These are phyloP conservation scores for Prietella phreatophila DNA, from an alignment of 2,113 vertebrate species.

Conservation along the genomic window DNA sequence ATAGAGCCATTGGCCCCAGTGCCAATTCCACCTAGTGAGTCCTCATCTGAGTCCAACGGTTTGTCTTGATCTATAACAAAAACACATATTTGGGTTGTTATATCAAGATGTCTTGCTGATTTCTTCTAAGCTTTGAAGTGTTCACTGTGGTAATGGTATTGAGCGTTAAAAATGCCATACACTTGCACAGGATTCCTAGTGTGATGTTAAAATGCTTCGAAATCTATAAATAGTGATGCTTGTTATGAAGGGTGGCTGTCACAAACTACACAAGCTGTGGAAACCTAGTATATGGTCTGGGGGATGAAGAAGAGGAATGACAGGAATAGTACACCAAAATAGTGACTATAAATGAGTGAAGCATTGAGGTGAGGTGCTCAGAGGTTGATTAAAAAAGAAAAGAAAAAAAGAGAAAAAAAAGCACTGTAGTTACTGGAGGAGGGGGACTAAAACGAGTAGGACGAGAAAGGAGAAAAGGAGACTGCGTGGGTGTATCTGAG, in stretches of 20 bases:
- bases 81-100: not conserved
- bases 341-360: not conserved
- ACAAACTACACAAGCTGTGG: slow-evolving; percentile 19
- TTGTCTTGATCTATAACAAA: slow-evolving; percentile 73
- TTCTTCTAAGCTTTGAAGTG: not conserved
- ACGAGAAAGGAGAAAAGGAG: slow-evolving; percentile 18
- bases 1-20: slow-evolving; percentile 59
- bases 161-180: not conserved
- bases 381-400: not conserved
- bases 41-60: slow-evolving; percentile 70
- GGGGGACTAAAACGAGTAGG: slow-evolving; percentile 7
- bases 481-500: slow-evolving; percentile 40
- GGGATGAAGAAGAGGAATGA: not conserved
- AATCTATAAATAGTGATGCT: not conserved
- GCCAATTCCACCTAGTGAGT: slow-evolving; percentile 55
- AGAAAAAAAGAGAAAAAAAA: too few relatives aligned
- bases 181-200: not conserved
- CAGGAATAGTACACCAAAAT: slow-evolving; percentile 4
- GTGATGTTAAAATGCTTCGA: not conserved
- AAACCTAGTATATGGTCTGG: not conserved
- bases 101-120: not conserved
- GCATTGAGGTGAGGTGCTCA: not conserved
- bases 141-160: not conserved
- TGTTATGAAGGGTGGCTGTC: not conserved
- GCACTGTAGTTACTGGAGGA: not conserved